Evolutionary conservation across 1,140 invertebrate species (phyloP), one percentile per base, ranked within the genome.

Genomic region (Ceratoteleas bidentatus): DNA sequence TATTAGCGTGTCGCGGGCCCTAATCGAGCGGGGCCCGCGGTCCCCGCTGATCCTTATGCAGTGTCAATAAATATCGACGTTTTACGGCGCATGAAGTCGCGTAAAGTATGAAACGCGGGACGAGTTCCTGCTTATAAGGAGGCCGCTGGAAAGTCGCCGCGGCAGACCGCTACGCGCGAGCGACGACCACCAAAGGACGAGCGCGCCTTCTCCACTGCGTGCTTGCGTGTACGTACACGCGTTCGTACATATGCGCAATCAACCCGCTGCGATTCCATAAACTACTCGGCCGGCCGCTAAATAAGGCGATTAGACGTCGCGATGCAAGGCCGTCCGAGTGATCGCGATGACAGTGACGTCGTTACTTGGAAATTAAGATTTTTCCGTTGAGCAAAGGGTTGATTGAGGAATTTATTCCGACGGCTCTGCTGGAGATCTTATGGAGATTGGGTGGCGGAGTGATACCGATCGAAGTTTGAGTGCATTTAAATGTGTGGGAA

Each of bases 61-160:
- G 88, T 81, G 66, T 74, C 80, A 79, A 88, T 86, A 87, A 87
- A 88, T 86, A 87, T 86, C 76, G 57, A 74, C 74, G 75, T 65
- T 85, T 88, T 87, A 85, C 75, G 75, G 80, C 57, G 74, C 76
- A 76, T 57, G 49, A 69, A 69, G 62, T 62, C 74, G 58, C 65
- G 81, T 70, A 85, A 85, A 86, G 86, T 87, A 84, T 84, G 81
- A 61, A 65, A 78, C 58, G 57, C 57, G 33, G 57, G 76, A 72
- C 79, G 62, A 79, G 66, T 84, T 86, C 57, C 81, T 68, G 81
- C 69, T 85, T 83, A 81, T 84, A 83, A 74, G 60, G 66, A 85
- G 75, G 64, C 64, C 69, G 70, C 70, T 81, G 72, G 76, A 77
- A 70, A 83, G 77, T 57, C 73, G 45, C 52, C 54, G 49, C 57